phyloP scores from a whole-genome alignment of 1,140 invertebrate species.

The Hermetia illucens region DNA sequence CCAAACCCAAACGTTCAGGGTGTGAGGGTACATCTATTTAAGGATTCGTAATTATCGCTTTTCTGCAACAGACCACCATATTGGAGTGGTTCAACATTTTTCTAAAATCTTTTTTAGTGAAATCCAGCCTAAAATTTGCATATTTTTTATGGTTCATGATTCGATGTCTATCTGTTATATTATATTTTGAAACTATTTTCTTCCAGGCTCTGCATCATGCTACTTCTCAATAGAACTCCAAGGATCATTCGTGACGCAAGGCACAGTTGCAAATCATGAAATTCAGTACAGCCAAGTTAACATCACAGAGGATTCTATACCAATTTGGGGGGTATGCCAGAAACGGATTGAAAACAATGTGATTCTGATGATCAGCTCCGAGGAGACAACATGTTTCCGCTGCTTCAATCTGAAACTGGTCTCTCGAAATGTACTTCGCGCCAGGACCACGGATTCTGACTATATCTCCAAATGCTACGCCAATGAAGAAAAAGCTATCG shows the following conservation, averaged over 20 bases:
- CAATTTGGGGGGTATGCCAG: slow-evolving; percentile 53
- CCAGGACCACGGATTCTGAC: slow-evolving; percentile 43
- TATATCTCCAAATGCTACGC: slow-evolving; percentile 41
- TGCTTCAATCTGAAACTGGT: slow-evolving; percentile 45
- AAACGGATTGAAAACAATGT: slow-evolving; percentile 44
- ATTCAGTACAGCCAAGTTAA: slow-evolving; percentile 47
- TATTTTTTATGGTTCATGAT: too few species aligned
- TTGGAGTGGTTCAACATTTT: too few species aligned
- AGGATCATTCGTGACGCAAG: slow-evolving; percentile 51
- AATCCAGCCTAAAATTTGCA: too few species aligned
- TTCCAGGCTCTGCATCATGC: slow-evolving; percentile 30
- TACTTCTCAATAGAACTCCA: slow-evolving; percentile 55
- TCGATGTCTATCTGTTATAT: too few species aligned
- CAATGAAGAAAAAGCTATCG: slow-evolving; percentile 40
- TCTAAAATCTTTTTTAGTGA: too few species aligned
- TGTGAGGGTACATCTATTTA: too few species aligned
- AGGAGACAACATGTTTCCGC: slow-evolving; percentile 37
- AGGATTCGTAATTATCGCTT: too few species aligned
- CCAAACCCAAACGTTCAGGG: too few species aligned
- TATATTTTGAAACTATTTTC: too few species aligned
- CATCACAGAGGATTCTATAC: slow-evolving; percentile 47
- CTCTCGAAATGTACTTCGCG: slow-evolving; percentile 46
- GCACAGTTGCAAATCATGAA: slow-evolving; percentile 29
- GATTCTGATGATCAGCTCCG: slow-evolving; percentile 45
- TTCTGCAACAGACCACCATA: too few species aligned